A percentile compares a stretch with the other conserved stretches of the same genome.
These are phyloP conservation scores for Dicyrtomina minuta DNA, from an alignment of 2,888 invertebrate species.

Conservation along the genomic window DNA sequence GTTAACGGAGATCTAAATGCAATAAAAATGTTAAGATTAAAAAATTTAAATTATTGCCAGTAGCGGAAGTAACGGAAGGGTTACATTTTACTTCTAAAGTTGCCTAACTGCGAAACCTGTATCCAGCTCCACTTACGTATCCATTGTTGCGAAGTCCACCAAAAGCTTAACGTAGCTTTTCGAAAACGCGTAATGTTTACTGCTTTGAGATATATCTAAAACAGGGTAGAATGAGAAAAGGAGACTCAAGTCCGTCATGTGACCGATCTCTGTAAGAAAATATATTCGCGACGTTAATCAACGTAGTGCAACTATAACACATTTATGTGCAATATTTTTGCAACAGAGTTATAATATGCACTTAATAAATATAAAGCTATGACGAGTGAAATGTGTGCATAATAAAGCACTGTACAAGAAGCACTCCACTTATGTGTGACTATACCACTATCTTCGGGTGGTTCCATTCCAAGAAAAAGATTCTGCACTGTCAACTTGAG, in stretches of 20 bases:
- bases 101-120: too few species aligned
- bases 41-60: conserved; percentile 1
- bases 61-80: background rate
- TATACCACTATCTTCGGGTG: background rate
- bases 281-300: too few species aligned
- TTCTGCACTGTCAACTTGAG: background rate
- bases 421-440: too few species aligned
- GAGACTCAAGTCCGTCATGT: background rate
- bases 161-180: conserved; percentile 2
- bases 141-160: background rate
- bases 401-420: background rate
- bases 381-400: too few species aligned
- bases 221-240: background rate
- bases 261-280: background rate
- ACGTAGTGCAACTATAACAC: background rate
- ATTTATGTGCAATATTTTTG: background rate
- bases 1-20: background rate
- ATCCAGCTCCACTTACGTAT: background rate
- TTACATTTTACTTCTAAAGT: too few species aligned
- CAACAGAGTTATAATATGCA: background rate
- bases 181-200: background rate
- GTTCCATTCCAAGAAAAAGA: background rate
- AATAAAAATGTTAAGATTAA: background rate
- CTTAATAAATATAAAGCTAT: background rate
- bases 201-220: too few species aligned